Percentiles rank a stretch among this genome's conserved stretches.
Evolutionary conservation across 1,140 invertebrate genomes (phyloP).

Genomic region (Lepidurus packardi): DNA sequence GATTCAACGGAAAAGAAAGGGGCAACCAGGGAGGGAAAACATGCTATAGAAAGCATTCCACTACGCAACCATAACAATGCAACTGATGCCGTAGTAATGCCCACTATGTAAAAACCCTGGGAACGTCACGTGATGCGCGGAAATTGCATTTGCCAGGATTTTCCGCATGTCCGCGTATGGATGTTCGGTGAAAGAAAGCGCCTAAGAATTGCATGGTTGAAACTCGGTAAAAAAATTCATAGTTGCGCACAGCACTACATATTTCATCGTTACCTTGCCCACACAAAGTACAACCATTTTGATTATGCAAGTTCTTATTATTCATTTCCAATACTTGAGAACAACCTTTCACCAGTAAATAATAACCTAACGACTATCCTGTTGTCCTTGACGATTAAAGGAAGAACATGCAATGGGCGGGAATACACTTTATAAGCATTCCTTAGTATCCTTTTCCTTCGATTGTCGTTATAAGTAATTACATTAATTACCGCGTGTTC

Average conservation of each 20-base stretch:
- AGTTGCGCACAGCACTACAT: no score
- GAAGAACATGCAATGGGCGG: constrained; percentile 1
- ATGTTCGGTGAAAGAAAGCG: no score
- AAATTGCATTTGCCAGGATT: neutral
- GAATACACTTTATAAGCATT: neutral
- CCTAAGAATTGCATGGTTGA: no score
- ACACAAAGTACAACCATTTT: no score
- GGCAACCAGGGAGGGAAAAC: neutral
- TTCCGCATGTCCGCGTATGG: neutral
- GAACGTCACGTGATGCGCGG: neutral
- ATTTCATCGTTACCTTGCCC: no score
- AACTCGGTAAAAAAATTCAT: no score
- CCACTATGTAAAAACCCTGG: constrained; percentile 16
- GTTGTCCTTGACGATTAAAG: neutral
- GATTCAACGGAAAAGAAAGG: neutral
- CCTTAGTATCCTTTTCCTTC: neutral
- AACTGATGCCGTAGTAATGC: constrained; percentile 15
- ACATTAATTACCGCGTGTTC: no score
- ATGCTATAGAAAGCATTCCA: constrained; percentile 12
- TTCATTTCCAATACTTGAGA: no score
- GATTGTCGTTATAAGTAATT: neutral
- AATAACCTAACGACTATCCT: no score
- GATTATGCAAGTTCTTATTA: no score
- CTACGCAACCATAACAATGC: constrained; percentile 15
- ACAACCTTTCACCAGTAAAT: no score